Conservation (phyloP, 2,888 invertebrate species). For the Leucophenga montana region DNA sequence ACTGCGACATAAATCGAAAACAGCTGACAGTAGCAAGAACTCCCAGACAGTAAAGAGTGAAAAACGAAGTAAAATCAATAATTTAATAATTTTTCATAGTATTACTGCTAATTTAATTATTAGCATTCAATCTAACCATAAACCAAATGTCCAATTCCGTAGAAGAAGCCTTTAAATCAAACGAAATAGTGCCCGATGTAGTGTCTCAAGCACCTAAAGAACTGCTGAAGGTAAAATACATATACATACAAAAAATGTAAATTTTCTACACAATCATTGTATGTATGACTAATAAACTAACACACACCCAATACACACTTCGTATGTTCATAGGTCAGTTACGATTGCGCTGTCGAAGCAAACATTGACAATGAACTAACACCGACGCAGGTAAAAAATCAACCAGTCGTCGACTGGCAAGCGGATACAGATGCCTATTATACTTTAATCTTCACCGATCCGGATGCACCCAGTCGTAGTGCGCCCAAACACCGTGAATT, state of each 20-base stretch:
- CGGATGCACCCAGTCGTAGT: slow-evolving; percentile 90
- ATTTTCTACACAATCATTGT: neutral
- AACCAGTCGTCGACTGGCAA: slow-evolving; percentile 68
- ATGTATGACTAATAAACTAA: neutral
- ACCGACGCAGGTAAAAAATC: slow-evolving; percentile 76
- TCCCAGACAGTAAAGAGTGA: no score
- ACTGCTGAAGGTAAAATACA: slow-evolving; percentile 44
- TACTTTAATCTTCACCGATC: slow-evolving; percentile 78
- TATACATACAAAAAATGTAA: no score
- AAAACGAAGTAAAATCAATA: neutral
- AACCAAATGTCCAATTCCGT: slow-evolving; percentile 20
- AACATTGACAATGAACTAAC: slow-evolving; percentile 81
- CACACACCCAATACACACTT: no score
- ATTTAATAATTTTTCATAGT: neutral
- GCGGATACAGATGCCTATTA: slow-evolving; percentile 61
- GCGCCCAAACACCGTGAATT: slow-evolving; percentile 88
- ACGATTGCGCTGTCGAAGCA: slow-evolving; percentile 72
- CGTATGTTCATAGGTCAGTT: slow-evolving; percentile 56
- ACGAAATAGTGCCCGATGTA: slow-evolving; percentile 60
- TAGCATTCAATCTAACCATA: no score
- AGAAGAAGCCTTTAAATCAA: slow-evolving; percentile 77
- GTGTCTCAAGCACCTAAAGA: slow-evolving; percentile 54
- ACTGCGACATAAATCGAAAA: no score
- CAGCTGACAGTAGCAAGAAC: no score
- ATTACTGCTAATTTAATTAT: neutral